Conservation (phyloP, 2,113 vertebrate species). For the Oenanthe oenanthe region DNA sequence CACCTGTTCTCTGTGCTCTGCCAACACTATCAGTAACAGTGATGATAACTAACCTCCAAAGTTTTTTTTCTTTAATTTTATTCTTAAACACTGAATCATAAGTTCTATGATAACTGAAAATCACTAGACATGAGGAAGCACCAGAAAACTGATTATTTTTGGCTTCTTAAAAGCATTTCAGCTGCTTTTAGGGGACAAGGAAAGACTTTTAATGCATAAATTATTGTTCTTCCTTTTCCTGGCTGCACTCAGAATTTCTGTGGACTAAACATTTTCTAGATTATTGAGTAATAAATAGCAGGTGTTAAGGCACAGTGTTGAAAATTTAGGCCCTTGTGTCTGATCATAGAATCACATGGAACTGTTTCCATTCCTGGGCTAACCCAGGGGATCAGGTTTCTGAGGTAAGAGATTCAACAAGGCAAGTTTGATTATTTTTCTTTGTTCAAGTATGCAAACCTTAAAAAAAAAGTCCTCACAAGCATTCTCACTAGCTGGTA, state of each 20-base stretch:
- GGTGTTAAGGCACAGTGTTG: background rate
- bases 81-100: background rate
- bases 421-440: conserved; percentile 28
- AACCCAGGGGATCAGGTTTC: background rate
- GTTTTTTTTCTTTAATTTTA: background rate
- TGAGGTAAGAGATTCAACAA: background rate
- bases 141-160: background rate
- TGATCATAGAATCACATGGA: background rate
- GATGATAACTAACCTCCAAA: background rate
- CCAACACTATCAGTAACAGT: background rate
- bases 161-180: background rate
- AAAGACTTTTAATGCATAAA: background rate
- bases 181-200: background rate
- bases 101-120: background rate
- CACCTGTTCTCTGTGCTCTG: background rate
- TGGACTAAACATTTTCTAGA: background rate
- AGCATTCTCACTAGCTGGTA: background rate
- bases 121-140: background rate
- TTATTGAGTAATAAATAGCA: background rate
- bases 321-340: background rate
- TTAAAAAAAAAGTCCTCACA: background rate
- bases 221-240: background rate
- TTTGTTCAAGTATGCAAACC: conserved; percentile 1
- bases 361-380: conserved; percentile 8
- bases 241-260: background rate